Evolutionary conservation across 2,113 vertebrate genomes (phyloP).

Genomic region (Gasterosteus aculeatus): DNA sequence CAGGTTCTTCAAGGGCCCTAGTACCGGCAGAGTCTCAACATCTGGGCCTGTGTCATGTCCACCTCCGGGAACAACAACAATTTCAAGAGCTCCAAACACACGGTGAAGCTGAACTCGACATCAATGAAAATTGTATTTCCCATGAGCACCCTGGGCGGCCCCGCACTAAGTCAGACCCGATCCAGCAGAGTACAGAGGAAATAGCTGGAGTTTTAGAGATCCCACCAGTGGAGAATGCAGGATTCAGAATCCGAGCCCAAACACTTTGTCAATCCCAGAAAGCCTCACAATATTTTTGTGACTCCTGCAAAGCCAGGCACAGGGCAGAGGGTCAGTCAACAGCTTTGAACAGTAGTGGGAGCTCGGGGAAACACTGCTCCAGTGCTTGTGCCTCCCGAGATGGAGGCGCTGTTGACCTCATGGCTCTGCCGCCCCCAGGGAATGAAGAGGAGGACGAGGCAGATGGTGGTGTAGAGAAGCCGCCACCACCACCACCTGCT

Average conservation of each 20-base stretch:
- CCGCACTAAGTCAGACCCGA: conserved; percentile 96
- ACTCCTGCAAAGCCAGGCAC: conserved; percentile 92
- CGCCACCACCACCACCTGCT: conserved; percentile 83
- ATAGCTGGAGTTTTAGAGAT: conserved; percentile 75
- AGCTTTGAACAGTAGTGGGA: conserved; percentile 59
- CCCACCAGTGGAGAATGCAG: conserved; percentile 76
- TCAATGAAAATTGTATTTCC: conserved; percentile 96
- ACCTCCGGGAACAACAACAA: conserved; percentile 93
- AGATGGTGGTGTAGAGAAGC: conserved; percentile 77
- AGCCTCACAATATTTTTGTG: conserved; percentile 87
- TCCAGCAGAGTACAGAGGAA: conserved; percentile 89
- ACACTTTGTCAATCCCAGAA: conserved; percentile 87
- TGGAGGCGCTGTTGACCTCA: conserved; percentile 91
- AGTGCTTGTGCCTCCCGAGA: conserved; percentile 85
- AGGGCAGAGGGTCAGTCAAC: conserved; percentile 77
- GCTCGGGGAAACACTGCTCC: conserved; percentile 76
- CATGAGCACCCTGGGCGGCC: conserved; percentile 85
- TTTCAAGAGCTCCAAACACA: conserved; percentile 82
- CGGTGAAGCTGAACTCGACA: conserved; percentile 84
- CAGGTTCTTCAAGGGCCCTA: conserved; percentile 75
- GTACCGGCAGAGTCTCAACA: conserved; percentile 88
- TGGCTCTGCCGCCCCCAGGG: conserved; percentile 92
- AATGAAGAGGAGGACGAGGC: conserved; percentile 86
- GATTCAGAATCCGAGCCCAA: conserved; percentile 87
- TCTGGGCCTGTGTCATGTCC: conserved; percentile 94